A percentile compares a stretch with the other conserved stretches of the same genome.
Evolutionary conservation across 2,888 invertebrate genomes (phyloP).

Genomic region (Phengaris arion): DNA sequence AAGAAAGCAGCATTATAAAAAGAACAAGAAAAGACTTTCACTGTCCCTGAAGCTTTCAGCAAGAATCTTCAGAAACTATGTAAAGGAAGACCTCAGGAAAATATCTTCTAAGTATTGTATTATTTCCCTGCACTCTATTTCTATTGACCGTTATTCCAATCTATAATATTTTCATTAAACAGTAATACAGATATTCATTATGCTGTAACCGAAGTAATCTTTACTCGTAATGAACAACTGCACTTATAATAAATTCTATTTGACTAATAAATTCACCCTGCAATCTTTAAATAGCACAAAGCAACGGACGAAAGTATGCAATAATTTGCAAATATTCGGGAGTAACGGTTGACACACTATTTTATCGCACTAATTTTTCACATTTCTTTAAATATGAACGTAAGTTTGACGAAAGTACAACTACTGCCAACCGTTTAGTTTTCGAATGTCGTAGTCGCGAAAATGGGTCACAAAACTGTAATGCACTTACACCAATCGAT

Average conservation of each 20-base stretch:
- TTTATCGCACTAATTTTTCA: conserved; percentile 25
- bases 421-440: conserved; percentile 61
- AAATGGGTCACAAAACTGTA: conserved; percentile 71
- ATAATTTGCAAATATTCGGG: conserved; percentile 25
- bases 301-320: conserved; percentile 26
- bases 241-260: conserved; percentile 29
- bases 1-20: not conserved
- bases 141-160: not conserved
- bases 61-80: not conserved
- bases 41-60: not conserved
- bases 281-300: conserved; percentile 32
- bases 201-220: conserved; percentile 17
- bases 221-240: conserved; percentile 28
- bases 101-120: not conserved
- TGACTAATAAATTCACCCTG: conserved; percentile 28
- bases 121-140: conserved; percentile 1
- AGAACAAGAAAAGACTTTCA: not conserved
- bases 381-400: conserved; percentile 53
- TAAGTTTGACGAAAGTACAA: not conserved
- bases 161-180: not conserved
- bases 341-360: conserved; percentile 9
- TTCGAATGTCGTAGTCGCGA: conserved; percentile 64
- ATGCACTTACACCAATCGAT: conserved; percentile 64
- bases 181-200: not conserved
- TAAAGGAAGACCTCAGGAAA: not conserved